phyloP scores from a whole-genome alignment of 2,797 vertebrate genomes.

The Eulemur coronatus region DNA sequence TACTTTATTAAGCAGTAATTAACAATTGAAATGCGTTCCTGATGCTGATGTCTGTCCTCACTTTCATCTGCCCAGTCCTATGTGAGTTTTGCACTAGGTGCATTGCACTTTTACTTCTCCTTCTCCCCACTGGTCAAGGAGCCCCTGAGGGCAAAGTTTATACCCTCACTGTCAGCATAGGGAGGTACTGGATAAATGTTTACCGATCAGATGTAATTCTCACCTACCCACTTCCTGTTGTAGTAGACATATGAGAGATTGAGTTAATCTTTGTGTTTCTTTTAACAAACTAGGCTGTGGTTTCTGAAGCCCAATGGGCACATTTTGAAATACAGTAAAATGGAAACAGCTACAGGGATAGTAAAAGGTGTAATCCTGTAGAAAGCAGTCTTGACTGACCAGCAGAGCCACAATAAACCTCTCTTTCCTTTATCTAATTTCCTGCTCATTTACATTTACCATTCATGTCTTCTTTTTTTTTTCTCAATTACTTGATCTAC shows the following conservation, averaged over 20 bases:
- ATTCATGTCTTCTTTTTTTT: background rate
- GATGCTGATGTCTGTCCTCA: background rate
- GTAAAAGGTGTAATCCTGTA: background rate
- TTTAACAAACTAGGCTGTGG: background rate
- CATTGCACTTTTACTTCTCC: background rate
- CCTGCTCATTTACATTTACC: background rate
- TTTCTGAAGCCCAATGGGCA: constrained; percentile 8
- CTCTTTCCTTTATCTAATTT: background rate
- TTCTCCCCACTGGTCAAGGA: background rate
- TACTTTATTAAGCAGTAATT: background rate
- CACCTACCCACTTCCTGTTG: background rate
- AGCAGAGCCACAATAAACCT: background rate
- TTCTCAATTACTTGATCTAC: background rate
- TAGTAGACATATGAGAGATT: background rate
- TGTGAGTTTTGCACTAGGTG: background rate
- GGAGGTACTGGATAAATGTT: background rate
- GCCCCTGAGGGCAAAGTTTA: background rate
- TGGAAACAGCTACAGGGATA: background rate
- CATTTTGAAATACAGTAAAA: background rate
- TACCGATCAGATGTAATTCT: background rate
- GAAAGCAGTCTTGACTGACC: background rate
- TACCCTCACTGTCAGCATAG: background rate
- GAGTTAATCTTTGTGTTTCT: background rate
- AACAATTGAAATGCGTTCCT: background rate
- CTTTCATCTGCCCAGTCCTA: background rate